Evolutionary conservation across 2,888 invertebrate species (phyloP).

Genomic region (Pseudolycoriella hygida): DNA sequence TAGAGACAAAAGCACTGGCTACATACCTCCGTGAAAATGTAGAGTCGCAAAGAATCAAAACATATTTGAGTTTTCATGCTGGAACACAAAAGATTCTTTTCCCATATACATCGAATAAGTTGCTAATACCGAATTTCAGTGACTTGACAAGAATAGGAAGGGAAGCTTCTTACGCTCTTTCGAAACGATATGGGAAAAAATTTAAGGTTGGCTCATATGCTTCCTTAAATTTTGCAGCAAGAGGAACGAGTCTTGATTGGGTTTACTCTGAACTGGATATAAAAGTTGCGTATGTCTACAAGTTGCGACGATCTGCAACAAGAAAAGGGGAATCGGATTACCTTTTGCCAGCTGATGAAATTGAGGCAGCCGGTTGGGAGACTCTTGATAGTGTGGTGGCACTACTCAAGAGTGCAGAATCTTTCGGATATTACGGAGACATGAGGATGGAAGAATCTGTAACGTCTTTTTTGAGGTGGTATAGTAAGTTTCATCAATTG

Average conservation of each 20-base stretch:
- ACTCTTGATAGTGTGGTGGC: too few relatives aligned
- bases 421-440: constrained; percentile 24
- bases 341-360: constrained; percentile 25
- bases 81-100: constrained; percentile 46
- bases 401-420: constrained; percentile 22
- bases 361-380: too few relatives aligned
- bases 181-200: constrained; percentile 15
- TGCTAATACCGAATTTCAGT: constrained; percentile 17
- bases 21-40: constrained; percentile 19
- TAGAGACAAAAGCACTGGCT: constrained; percentile 30
- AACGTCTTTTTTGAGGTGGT: too few relatives aligned
- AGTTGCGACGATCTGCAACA: constrained; percentile 25
- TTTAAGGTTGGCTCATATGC: constrained; percentile 24
- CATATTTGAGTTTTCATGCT: constrained; percentile 47
- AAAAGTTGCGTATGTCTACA: constrained; percentile 26
- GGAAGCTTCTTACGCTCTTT: constrained; percentile 22
- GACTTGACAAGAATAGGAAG: constrained; percentile 24
- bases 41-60: constrained; percentile 25
- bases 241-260: constrained; percentile 16
- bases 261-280: constrained; percentile 21
- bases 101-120: constrained; percentile 35
- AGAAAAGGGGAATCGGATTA: too few relatives aligned
- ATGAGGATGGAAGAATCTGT: too few relatives aligned
- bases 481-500: too few relatives aligned
- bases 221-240: constrained; percentile 19